Evolutionary conservation across 2,888 invertebrate genomes (phyloP).

Genomic region (Choristoneura rosaceana): DNA sequence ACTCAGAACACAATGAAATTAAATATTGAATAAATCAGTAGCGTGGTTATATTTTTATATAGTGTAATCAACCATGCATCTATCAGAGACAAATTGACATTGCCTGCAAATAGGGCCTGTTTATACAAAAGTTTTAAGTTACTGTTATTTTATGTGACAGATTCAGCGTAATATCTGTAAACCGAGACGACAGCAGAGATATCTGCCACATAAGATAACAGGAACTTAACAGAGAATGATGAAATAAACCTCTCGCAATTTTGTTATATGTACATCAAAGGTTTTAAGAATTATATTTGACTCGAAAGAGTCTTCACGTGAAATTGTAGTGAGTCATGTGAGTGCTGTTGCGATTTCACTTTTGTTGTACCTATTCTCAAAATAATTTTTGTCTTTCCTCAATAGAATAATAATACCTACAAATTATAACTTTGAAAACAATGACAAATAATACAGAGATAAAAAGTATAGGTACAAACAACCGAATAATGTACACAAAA

Average conservation of each 20-base stretch:
- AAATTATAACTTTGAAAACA: constrained; percentile 1
- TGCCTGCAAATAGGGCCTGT: too few species aligned
- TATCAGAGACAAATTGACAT: background rate
- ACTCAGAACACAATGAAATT: background rate
- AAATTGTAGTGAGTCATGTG: background rate
- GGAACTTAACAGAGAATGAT: too few species aligned
- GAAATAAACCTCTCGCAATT: background rate
- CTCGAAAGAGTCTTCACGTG: too few species aligned
- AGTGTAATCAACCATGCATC: background rate
- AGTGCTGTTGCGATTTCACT: constrained; percentile 37
- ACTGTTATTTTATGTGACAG: too few species aligned
- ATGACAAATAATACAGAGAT: background rate
- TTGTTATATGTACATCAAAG: background rate
- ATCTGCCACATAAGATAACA: too few species aligned
- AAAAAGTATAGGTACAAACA: background rate
- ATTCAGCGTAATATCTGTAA: too few species aligned
- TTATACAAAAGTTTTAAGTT: too few species aligned
- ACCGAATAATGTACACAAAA: constrained; percentile 7
- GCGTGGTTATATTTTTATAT: too few species aligned
- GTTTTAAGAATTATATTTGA: too few species aligned
- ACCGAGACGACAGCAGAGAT: too few species aligned
- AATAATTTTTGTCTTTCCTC: background rate
- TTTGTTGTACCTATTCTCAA: constrained; percentile 36
- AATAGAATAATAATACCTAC: background rate
- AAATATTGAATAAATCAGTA: too few species aligned